These are phyloP conservation scores for Euplexia lucipara DNA, from an alignment of 2,888 invertebrate genomes.

Conservation along the genomic window DNA sequence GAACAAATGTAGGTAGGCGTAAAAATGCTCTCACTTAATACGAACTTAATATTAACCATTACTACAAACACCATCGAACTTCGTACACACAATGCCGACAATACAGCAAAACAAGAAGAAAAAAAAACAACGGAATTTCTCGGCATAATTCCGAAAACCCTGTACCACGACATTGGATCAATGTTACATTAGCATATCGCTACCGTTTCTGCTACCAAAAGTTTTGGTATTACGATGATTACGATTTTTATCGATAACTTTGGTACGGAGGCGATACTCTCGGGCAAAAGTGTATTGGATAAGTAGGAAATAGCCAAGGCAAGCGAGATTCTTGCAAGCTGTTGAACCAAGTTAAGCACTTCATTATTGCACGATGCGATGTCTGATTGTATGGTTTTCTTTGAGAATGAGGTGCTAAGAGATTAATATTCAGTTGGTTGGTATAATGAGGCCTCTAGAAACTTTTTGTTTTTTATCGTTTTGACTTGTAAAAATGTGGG, in stretches of 20 bases:
- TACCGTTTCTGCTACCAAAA: constrained; percentile 43
- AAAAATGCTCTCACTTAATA: constrained; percentile 17
- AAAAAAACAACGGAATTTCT: constrained; percentile 54
- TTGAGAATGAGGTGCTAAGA: constrained; percentile 54
- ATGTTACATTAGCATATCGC: constrained; percentile 37
- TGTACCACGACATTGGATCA: constrained; percentile 47
- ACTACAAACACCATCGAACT: constrained; percentile 45
- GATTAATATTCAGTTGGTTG: constrained; percentile 29
- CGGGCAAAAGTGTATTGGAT: constrained; percentile 66
- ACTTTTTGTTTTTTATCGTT: not conserved
- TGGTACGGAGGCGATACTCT: constrained; percentile 61
- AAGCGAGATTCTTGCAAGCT: constrained; percentile 83
- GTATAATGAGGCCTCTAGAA: constrained; percentile 2
- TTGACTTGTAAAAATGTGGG: not conserved
- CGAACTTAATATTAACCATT: constrained; percentile 37
- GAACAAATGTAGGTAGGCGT: too few species aligned
- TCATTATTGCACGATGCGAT: constrained; percentile 66
- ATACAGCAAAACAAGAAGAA: constrained; percentile 47
- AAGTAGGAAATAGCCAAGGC: constrained; percentile 89
- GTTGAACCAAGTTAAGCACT: constrained; percentile 76
- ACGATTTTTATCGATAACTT: constrained; percentile 49
- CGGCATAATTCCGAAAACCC: constrained; percentile 59
- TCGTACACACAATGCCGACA: constrained; percentile 47
- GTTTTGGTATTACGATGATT: constrained; percentile 24
- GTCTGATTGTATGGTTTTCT: constrained; percentile 49